Evolutionary conservation across 2,113 vertebrate genomes (phyloP), one percentile per base, ranked within the genome.

Genomic region (Gymnorhina tibicen): DNA sequence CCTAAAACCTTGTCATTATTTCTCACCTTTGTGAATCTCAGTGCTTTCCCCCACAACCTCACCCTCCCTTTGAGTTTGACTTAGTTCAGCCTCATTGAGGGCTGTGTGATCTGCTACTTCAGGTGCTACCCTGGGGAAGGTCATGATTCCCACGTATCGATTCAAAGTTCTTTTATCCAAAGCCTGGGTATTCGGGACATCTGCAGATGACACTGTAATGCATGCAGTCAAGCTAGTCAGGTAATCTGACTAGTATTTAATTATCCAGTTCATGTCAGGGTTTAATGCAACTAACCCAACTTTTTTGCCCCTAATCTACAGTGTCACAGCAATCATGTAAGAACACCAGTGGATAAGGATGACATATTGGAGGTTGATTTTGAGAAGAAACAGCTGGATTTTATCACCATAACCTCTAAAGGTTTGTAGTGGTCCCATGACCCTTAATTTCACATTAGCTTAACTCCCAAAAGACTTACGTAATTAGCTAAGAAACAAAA

Each of bases 321-420:
- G 63, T 46, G 73, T 89, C 67, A 89, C 50, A 85, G 76, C 78
- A 94, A 86, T 75, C 80, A 90, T 26, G 1, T 70, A 74, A 86
- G 89, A 87, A 64, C 42, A 85, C 58, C 60, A 89, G 13, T 59
- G 80, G 88, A 72, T 79, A 95, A 94, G 67, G 81, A 87, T 16
- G 62, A 89, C 74, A 85, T 81, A 87, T 24, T 49, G 41, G 44
- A 87, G 62, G 44, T 49, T 83, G 52, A 52, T 79, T 95, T 93
- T 84, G 74, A 91, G 64, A 89, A 93, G 42, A 72, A 97, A 97
- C 97, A 98, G 97, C 79, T 97, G 97, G 83, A 86, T 95, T 96
- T 93, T 95, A 97, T 97, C 83, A 95, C n/a, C 56, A 83, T 63
- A 89, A 55, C 35, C 90, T 95, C 87, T 86, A 90, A 97, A 97